A percentile compares a stretch with the other conserved stretches of the same genome.
These are phyloP conservation scores for Cuniculus paca DNA, from an alignment of 2,797 vertebrate genomes.

Conservation along the genomic window DNA sequence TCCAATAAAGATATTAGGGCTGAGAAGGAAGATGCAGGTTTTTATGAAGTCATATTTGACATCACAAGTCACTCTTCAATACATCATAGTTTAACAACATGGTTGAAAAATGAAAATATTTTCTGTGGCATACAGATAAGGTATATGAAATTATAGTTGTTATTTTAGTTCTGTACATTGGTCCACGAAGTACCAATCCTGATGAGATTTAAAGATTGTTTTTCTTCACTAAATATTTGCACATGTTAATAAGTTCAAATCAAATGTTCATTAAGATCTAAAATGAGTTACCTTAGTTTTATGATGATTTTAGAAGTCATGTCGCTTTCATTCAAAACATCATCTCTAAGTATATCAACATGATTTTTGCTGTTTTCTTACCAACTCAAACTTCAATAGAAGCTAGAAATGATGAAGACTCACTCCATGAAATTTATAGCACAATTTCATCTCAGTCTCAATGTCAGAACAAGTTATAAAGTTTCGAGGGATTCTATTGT, in stretches of 20 bases:
- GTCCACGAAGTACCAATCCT: not conserved
- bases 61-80: not conserved
- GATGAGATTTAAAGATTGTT: not conserved
- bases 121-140: not conserved
- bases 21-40: not conserved
- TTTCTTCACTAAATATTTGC: not conserved
- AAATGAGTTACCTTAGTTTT: conserved; percentile 28
- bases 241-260: conserved; percentile 30
- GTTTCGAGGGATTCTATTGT: not conserved
- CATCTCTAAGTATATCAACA: conserved; percentile 54
- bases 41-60: not conserved
- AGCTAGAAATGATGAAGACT: conserved; percentile 35
- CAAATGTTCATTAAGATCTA: conserved; percentile 19
- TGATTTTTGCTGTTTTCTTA: conserved; percentile 2
- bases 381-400: not conserved
- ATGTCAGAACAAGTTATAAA: not conserved
- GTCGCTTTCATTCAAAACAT: not conserved
- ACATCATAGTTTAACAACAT: not conserved
- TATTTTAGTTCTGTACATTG: conserved; percentile 5
- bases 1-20: not conserved
- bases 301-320: not conserved
- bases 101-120: not conserved
- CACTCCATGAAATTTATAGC: not conserved
- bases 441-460: not conserved
- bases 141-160: not conserved